Base-by-base conservation (phyloP, 2,113 vertebrate species). In the Okapia johnstoni region DNA sequence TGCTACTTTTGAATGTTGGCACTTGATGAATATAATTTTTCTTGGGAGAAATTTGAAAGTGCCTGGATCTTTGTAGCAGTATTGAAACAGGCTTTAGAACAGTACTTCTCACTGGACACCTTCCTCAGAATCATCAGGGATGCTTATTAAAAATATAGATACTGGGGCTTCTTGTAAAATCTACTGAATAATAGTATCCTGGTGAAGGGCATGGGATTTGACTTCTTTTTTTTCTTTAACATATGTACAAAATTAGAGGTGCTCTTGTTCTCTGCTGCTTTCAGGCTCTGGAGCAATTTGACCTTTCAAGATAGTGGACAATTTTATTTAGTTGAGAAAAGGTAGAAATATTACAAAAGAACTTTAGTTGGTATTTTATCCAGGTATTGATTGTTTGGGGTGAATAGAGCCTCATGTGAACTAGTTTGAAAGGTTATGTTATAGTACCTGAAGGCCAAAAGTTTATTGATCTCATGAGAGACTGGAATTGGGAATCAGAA, bases 371-470 rank as follows among this genome's bases (percentile, higher is more conserved):
- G 5, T 93, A 54, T 95, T 94, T 96, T 93, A 94, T 84, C 23
- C 54, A 66, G n/a, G 26, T 95, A 96, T 97, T 97, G 97, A 98
- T 97, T 95, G 50, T 63, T 96, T 81, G 61, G 90, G 55, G 76
- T 58, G 90, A 93, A 96, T 33, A 96, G 85, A 94, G 3, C 90
- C 90, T 92, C 88, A 85, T 61, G 88, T 97, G 93, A 97, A 85
- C 95, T 88, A 55, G 50, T 33, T 55, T 94, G 76, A 81, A 94
- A 96, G 77, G 88, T 97, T 92, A 50, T 97, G 19, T 85, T 95
- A n/a, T 91, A 90, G 55, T 61, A 25, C 25, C 57, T 52, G 15
- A 81, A 94, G 88, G 55, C 52, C 66, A 96, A 84, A 96, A 95
- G 88, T 93, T 97, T 96, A 94, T 0, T 85, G 94, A 60, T 88